These are phyloP conservation scores for Eulemur rufifrons DNA, from an alignment of 2,113 vertebrate genomes.

Conservation along the genomic window DNA sequence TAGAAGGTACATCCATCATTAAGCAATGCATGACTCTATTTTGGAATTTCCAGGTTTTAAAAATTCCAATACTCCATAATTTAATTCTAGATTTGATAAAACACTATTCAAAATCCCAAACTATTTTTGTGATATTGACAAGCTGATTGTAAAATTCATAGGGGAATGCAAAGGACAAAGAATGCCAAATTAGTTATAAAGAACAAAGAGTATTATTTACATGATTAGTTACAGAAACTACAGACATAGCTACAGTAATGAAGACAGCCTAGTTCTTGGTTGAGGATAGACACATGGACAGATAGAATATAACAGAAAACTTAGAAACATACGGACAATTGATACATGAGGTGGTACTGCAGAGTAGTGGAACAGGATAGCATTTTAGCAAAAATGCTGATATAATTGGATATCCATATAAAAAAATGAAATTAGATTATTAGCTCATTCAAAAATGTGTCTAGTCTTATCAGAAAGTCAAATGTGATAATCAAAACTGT, in stretches of 20 bases:
- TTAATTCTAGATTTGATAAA: not conserved
- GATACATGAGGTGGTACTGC: not conserved
- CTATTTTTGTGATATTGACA: not conserved
- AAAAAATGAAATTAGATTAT: not conserved
- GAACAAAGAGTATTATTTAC: not conserved
- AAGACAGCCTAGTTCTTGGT: not conserved
- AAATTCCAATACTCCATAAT: not conserved
- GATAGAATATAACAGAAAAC: not conserved
- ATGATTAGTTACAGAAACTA: not conserved
- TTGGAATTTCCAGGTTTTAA: not conserved
- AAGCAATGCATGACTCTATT: not conserved
- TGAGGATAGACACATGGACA: not conserved
- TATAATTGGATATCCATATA: not conserved
- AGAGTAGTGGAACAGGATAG: not conserved
- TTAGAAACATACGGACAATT: not conserved
- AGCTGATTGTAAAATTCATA: not conserved
- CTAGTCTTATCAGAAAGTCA: not conserved
- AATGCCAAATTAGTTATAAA: not conserved
- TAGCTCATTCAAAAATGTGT: not conserved
- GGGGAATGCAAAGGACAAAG: not conserved
- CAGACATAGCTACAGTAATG: not conserved
- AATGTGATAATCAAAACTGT: not conserved
- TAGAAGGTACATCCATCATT: not conserved
- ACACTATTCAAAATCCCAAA: not conserved
- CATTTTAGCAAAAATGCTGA: not conserved